A percentile compares a stretch with the other conserved stretches of the same genome.
These are phyloP conservation scores for Mycalesis mineus DNA, from an alignment of 2,888 invertebrate species.

Conservation along the genomic window DNA sequence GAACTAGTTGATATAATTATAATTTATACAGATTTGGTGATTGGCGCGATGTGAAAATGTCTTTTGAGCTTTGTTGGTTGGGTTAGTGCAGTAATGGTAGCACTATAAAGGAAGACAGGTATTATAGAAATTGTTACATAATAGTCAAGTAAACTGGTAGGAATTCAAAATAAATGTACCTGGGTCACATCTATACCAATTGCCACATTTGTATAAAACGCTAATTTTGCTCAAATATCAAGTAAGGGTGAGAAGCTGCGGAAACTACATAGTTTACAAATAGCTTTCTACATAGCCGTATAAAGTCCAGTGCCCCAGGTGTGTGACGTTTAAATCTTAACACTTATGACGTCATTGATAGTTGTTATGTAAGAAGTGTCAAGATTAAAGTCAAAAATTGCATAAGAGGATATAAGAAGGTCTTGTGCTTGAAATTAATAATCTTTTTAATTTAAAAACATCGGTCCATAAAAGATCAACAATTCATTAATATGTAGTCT, in stretches of 20 bases:
- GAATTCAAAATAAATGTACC: background rate
- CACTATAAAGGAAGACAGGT: too few relatives aligned
- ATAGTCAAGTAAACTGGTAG: background rate
- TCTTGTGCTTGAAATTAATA: background rate
- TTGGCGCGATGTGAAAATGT: too few relatives aligned
- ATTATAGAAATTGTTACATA: too few relatives aligned
- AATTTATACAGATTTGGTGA: too few relatives aligned
- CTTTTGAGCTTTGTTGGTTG: too few relatives aligned
- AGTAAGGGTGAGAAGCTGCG: background rate
- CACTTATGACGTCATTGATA: background rate
- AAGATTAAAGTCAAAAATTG: background rate
- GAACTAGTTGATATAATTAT: too few relatives aligned
- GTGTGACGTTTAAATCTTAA: background rate
- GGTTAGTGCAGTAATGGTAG: too few relatives aligned
- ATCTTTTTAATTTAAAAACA: background rate
- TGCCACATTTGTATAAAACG: background rate
- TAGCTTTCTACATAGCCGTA: background rate
- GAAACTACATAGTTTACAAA: background rate
- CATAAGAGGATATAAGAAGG: background rate
- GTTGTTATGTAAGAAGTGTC: background rate
- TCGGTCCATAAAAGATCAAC: too few relatives aligned
- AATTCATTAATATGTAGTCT: too few relatives aligned
- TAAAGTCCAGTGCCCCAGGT: background rate
- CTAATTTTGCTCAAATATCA: background rate
- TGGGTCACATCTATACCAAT: background rate